phyloP scores from a whole-genome alignment of 1,140 invertebrate species.

The Drosophila varians region DNA sequence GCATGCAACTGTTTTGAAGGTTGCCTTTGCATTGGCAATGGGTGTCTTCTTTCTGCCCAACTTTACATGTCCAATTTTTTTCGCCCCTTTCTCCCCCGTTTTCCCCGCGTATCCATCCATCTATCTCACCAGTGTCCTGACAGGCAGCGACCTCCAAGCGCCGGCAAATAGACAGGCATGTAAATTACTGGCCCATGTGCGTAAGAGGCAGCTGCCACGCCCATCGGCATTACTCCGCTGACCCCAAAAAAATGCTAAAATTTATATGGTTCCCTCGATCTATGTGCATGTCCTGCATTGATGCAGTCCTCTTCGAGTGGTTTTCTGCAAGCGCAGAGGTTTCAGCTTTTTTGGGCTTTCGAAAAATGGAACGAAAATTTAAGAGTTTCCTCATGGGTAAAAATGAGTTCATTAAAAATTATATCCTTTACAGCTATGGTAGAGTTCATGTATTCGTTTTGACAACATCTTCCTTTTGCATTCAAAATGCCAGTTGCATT shows the following conservation, averaged over 20 bases:
- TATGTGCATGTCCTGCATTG: conserved; percentile 27
- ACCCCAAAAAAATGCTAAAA: conserved; percentile 29
- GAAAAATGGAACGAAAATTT: background rate
- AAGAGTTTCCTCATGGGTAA: background rate
- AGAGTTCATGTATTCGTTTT: conserved; percentile 1
- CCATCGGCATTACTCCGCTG: conserved; percentile 46
- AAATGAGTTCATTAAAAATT: conserved; percentile 8
- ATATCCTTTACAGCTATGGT: background rate
- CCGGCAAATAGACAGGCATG: conserved; percentile 64
- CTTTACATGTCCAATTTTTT: conserved; percentile 51
- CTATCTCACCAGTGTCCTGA: conserved; percentile 50
- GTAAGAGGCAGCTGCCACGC: conserved; percentile 41
- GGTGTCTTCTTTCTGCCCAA: conserved; percentile 38
- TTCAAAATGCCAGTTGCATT: conserved; percentile 36
- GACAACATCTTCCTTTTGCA: conserved; percentile 18
- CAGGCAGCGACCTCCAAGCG: conserved; percentile 71
- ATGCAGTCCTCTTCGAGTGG: conserved; percentile 33
- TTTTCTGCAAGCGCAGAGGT: background rate
- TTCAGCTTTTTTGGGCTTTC: background rate
- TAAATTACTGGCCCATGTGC: conserved; percentile 60
- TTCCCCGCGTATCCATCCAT: conserved; percentile 23
- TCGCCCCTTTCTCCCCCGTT: conserved; percentile 4
- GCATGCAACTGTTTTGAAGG: conserved; percentile 80
- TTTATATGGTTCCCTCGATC: conserved; percentile 30
- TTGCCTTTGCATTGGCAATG: conserved; percentile 52